Conservation (phyloP, 2,797 vertebrate genomes). For the Bovichtus diacanthus region DNA sequence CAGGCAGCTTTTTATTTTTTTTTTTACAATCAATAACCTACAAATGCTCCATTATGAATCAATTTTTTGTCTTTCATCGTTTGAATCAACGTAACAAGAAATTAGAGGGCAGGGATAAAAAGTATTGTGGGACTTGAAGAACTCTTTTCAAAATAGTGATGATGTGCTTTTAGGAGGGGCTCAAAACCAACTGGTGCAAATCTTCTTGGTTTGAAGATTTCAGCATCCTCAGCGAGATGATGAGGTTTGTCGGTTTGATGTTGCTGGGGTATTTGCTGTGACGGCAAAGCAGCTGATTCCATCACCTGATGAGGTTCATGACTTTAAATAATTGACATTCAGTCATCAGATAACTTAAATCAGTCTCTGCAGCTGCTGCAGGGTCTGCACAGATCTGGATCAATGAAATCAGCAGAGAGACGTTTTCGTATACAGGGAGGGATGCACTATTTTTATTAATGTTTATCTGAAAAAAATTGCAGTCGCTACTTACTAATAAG, state of each 20-base stretch:
- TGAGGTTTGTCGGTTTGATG: slow-evolving; percentile 39
- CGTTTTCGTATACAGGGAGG: background rate
- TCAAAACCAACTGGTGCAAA: slow-evolving; percentile 44
- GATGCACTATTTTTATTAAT: slow-evolving; percentile 9
- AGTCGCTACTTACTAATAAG: background rate
- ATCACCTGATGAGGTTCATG: slow-evolving; percentile 47
- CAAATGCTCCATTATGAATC: background rate
- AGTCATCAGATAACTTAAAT: slow-evolving; percentile 55
- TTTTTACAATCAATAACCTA: background rate
- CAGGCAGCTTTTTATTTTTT: slow-evolving; percentile 11
- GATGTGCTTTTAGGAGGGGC: slow-evolving; percentile 16
- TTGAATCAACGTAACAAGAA: slow-evolving; percentile 23
- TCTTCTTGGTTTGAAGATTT: slow-evolving; percentile 40
- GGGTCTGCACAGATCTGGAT: slow-evolving; percentile 32
- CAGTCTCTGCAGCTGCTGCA: slow-evolving; percentile 43
- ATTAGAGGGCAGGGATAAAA: slow-evolving; percentile 10
- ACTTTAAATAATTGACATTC: slow-evolving; percentile 58
- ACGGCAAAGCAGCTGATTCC: slow-evolving; percentile 53
- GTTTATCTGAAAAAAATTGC: slow-evolving; percentile 8
- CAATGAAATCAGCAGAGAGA: slow-evolving; percentile 44
- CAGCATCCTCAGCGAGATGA: slow-evolving; percentile 27
- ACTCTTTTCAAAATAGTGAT: slow-evolving; percentile 36
- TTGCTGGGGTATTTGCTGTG: slow-evolving; percentile 42
- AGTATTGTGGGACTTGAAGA: slow-evolving; percentile 4
- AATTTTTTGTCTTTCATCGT: slow-evolving; percentile 23